Base-by-base conservation (phyloP, 2,888 invertebrate genomes). In the Drosophila siamana region DNA sequence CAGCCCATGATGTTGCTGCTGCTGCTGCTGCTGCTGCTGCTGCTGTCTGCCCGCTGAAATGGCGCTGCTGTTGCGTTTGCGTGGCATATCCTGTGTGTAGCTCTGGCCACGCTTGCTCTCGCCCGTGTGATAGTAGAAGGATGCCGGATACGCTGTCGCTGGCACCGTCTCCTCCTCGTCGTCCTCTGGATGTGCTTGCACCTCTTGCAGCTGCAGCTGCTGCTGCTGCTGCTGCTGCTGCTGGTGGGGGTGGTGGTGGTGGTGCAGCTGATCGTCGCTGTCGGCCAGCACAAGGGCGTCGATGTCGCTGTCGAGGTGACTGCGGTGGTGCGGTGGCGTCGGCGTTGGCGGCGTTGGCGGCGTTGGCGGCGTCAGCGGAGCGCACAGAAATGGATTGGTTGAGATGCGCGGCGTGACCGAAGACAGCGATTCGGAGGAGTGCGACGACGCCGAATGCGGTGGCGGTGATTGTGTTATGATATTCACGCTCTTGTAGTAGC, bases 401-500 rank as follows among this genome's bases (percentile, higher is more conserved):
- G 92, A 92, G 55, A 92, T 92, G 69, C 92, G 88, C 16, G 92
- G 91, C 62, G 91, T 91, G 16, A 91, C 91, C 63, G 92, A 91
- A 69, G 92, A 92, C 74, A 92, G 73, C 50, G 92, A 92, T 80
- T 92, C 92, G 16, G 92, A 92, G 47, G 92, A 92, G 63, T 91
- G 86, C 38, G 92, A 92, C 1, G 92, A 92, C 8, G 88, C 87
- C 40, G 91, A 90, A 13, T 91, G 90, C 38, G 90, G 90, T 52
- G 91, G 90, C 56, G 92, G 92, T 56, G 92, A 92, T 63, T 90
- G 91, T 13, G 91, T 89, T 19, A 90, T 90, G 62, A 89, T 88
- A 56, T 90, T 90, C 9, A 88, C 87, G 63, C 86, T 89, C 60
- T 84, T 88, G 51, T 90, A 88, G 30, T 90, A 90, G 55, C 85